Conservation (phyloP, 2,113 vertebrate species). For the Sigmodon hispidus region DNA sequence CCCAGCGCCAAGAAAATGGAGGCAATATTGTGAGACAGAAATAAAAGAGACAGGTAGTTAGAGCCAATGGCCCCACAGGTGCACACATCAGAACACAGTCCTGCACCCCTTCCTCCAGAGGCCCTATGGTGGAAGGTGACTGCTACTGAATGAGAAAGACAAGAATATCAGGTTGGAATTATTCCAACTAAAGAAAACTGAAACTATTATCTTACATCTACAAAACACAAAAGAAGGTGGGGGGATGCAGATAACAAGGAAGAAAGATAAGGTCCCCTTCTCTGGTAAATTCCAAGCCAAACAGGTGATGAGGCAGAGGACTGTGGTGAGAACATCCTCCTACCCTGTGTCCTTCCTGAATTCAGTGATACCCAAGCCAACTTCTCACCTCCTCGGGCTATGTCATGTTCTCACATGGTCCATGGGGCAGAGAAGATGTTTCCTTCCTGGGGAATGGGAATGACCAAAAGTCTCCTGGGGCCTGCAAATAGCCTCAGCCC, state of each 20-base stretch:
- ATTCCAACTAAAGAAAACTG: conserved; percentile 34
- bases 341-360: neutral
- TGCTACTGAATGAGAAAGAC: neutral
- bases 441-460: neutral
- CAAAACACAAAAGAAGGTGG: neutral
- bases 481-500: neutral
- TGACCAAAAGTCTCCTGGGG: neutral
- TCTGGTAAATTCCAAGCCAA: neutral
- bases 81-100: fast-evolving
- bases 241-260: neutral
- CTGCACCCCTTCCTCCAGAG: neutral
- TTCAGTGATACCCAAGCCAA: neutral
- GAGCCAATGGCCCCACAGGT: neutral
- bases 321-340: neutral
- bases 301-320: neutral
- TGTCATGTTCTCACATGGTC: neutral
- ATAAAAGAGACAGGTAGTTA: neutral
- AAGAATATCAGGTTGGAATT: neutral
- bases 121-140: neutral
- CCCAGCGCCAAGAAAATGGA: neutral
- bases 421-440: neutral
- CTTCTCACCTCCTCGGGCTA: neutral
- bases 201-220: conserved; percentile 36
- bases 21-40: neutral
- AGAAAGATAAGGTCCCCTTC: neutral